Percentiles rank a stretch among this genome's conserved stretches.
phyloP scores from a whole-genome alignment of 1,140 invertebrate genomes.

The Lamellibrachia luymesi region DNA sequence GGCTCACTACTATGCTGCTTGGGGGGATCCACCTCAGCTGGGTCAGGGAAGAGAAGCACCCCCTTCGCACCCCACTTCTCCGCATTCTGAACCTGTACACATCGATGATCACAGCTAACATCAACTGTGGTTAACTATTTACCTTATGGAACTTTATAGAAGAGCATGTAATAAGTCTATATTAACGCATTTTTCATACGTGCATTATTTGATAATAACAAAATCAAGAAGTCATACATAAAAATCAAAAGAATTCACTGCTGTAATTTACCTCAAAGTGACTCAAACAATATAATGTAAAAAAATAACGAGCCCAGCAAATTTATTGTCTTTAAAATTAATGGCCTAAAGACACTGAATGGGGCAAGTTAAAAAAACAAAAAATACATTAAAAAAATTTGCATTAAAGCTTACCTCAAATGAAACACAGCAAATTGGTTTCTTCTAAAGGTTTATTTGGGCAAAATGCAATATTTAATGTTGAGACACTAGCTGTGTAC shows the following conservation, averaged over 20 bases:
- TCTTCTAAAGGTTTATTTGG: background rate
- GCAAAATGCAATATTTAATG: background rate
- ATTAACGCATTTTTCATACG: background rate
- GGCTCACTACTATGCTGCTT: background rate
- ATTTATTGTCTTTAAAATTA: background rate
- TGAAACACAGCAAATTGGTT: background rate
- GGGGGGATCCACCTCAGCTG: slow-evolving; percentile 11
- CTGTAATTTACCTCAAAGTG: background rate
- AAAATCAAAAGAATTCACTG: background rate
- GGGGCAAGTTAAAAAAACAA: too few relatives aligned
- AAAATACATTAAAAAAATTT: too few relatives aligned
- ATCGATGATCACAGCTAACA: background rate
- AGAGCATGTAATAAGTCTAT: background rate
- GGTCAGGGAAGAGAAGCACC: slow-evolving; percentile 29
- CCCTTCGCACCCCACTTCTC: slow-evolving; percentile 25
- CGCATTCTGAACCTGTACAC: slow-evolving; percentile 26
- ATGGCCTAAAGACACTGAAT: background rate
- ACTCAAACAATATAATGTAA: too few relatives aligned
- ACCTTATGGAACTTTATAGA: background rate
- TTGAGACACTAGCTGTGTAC: background rate
- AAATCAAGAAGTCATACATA: background rate
- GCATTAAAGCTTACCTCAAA: background rate
- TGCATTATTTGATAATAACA: background rate
- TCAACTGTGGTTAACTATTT: background rate
- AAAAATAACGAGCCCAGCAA: background rate